Percentiles rank a stretch among this genome's conserved stretches.
These are phyloP conservation scores for Anarsia innoxiella DNA, from an alignment of 2,888 invertebrate genomes.

Conservation along the genomic window DNA sequence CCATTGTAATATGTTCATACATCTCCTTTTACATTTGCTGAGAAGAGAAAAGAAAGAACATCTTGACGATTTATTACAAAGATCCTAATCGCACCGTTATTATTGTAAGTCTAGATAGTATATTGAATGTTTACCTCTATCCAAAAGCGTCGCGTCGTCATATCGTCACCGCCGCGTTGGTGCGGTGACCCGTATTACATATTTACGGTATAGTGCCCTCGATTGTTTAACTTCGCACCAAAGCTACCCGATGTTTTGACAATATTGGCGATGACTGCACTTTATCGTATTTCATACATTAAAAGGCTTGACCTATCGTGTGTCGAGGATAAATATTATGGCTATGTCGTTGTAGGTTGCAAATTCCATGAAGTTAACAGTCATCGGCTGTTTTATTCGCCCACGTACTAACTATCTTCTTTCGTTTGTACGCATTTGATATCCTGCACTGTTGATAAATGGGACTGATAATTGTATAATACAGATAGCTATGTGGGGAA, in stretches of 20 bases:
- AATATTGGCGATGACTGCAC: slow-evolving; percentile 36
- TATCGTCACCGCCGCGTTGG: neutral
- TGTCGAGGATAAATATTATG: neutral
- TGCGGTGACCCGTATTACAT: slow-evolving; percentile 40
- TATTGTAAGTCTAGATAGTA: too few relatives aligned
- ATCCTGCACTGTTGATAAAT: too few relatives aligned
- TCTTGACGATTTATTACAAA: too few relatives aligned
- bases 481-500: too few relatives aligned
- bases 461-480: too few relatives aligned
- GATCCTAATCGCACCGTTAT: too few relatives aligned
- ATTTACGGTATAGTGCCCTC: slow-evolving; percentile 32
- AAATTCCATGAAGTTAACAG: slow-evolving; percentile 2
- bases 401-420: too few relatives aligned
- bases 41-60: too few relatives aligned
- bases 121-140: slow-evolving; percentile 22
- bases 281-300: slow-evolving; percentile 22
- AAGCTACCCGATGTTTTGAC: slow-evolving; percentile 42
- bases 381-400: too few relatives aligned
- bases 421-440: too few relatives aligned
- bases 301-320: slow-evolving; percentile 16
- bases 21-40: too few relatives aligned
- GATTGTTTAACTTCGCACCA: slow-evolving; percentile 40
- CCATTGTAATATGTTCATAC: too few relatives aligned
- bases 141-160: slow-evolving; percentile 17
- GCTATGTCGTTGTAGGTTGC: neutral